Percentiles rank a stretch among this genome's conserved stretches.
These are phyloP conservation scores for Pachliopta kotzebuea DNA, from an alignment of 2,888 invertebrate species.

Conservation along the genomic window DNA sequence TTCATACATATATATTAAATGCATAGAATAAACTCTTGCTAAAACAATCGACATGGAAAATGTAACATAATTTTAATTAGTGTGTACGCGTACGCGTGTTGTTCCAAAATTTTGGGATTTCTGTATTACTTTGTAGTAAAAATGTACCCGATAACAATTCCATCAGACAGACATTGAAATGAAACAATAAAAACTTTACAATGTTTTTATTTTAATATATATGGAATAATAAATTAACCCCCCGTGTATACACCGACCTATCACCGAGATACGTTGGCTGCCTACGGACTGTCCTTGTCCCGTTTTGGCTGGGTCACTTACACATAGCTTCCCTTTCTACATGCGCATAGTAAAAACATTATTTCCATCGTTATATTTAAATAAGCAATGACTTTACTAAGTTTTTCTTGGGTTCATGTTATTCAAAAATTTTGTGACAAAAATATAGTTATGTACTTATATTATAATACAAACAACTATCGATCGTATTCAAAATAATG, in stretches of 20 bases:
- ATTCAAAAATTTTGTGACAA: constrained; percentile 7
- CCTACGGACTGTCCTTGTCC: constrained; percentile 57
- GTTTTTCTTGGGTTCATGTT: constrained; percentile 1
- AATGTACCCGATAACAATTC: too few relatives aligned
- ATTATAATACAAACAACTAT: constrained; percentile 18
- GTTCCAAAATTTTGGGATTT: neutral
- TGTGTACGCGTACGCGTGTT: neutral
- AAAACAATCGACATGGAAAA: too few relatives aligned
- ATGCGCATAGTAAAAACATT: constrained; percentile 7
- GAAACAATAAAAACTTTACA: constrained; percentile 69
- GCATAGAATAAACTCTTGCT: too few relatives aligned
- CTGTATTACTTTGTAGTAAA: too few relatives aligned
- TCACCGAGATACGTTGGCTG: constrained; percentile 68
- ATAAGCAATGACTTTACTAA: constrained; percentile 3
- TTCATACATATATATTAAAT: too few relatives aligned
- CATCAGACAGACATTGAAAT: constrained; percentile 38
- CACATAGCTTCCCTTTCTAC: constrained; percentile 21
- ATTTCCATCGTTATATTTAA: constrained; percentile 9
- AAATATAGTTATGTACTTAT: constrained; percentile 23
- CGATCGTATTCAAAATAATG: constrained; percentile 11
- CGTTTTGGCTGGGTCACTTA: constrained; percentile 44
- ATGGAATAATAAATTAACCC: constrained; percentile 77
- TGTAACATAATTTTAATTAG: too few relatives aligned
- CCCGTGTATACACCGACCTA: constrained; percentile 64
- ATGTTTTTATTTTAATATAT: constrained; percentile 74